These are phyloP conservation scores for Yponomeuta sedellus DNA, from an alignment of 2,888 invertebrate genomes.

Conservation along the genomic window DNA sequence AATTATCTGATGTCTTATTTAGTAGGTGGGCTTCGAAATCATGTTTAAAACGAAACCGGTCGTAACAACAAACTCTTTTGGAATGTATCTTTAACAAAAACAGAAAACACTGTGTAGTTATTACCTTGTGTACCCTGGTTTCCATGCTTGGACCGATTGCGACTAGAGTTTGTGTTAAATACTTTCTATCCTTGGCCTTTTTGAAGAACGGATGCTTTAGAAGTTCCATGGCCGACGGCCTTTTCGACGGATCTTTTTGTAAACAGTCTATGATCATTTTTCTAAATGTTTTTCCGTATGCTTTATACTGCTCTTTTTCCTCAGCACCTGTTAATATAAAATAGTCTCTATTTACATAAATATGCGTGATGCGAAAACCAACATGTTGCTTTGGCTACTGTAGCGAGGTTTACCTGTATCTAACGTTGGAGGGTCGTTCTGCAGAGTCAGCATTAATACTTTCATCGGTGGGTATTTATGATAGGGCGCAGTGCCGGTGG, in stretches of 20 bases:
- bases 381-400: not conserved
- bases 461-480: constrained; percentile 99
- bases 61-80: no score
- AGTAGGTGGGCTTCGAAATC: no score
- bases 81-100: no score
- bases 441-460: constrained; percentile 97
- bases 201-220: constrained; percentile 98
- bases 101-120: no score
- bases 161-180: constrained; percentile 89
- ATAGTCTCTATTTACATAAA: not conserved
- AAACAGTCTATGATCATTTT: constrained; percentile 98
- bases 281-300: constrained; percentile 97
- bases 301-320: constrained; percentile 98
- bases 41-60: no score
- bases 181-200: constrained; percentile 96
- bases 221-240: constrained; percentile 96
- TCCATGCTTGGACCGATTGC: constrained; percentile 92
- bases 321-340: constrained; percentile 79
- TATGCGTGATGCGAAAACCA: no score
- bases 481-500: constrained; percentile 98
- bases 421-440: constrained; percentile 97
- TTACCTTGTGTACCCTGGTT: constrained; percentile 92
- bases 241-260: constrained; percentile 95
- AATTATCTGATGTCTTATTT: no score
- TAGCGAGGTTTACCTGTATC: constrained; percentile 80